phyloP scores from a whole-genome alignment of 2,888 invertebrate genomes.

The Lathronympha strigana region DNA sequence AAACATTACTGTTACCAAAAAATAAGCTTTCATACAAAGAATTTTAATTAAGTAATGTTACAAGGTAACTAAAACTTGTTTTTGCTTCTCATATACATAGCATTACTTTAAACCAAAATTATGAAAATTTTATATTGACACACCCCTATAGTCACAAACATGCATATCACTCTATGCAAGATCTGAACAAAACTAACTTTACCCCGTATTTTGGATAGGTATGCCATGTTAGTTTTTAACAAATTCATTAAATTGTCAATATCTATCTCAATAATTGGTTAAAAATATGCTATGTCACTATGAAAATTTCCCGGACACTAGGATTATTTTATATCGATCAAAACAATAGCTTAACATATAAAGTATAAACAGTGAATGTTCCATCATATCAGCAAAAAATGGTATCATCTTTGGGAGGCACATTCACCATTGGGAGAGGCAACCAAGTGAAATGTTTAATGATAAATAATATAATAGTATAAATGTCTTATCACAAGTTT shows the following conservation, averaged over 20 bases:
- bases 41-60: neutral
- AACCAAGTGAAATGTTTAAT: conserved; percentile 33
- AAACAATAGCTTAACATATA: conserved; percentile 35
- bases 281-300: conserved; percentile 26
- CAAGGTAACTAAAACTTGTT: conserved; percentile 14
- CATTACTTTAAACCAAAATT: conserved; percentile 31
- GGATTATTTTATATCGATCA: conserved; percentile 14
- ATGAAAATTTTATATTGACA: neutral
- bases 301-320: conserved; percentile 16
- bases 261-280: neutral
- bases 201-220: neutral
- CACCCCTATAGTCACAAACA: neutral
- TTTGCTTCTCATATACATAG: conserved; percentile 34
- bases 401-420: conserved; percentile 4
- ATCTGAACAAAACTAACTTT: neutral
- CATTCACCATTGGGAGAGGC: conserved; percentile 29
- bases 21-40: too few relatives aligned
- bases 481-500: too few relatives aligned
- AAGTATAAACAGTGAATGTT: conserved; percentile 30
- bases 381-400: conserved; percentile 1
- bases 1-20: too few relatives aligned
- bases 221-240: neutral
- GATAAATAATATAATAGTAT: too few relatives aligned
- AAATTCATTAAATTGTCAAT: neutral
- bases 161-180: conserved; percentile 1